A percentile compares a stretch with the other conserved stretches of the same genome.
phyloP scores from a whole-genome alignment of 2,888 invertebrate genomes.

The Trichopoda pennipes region DNA sequence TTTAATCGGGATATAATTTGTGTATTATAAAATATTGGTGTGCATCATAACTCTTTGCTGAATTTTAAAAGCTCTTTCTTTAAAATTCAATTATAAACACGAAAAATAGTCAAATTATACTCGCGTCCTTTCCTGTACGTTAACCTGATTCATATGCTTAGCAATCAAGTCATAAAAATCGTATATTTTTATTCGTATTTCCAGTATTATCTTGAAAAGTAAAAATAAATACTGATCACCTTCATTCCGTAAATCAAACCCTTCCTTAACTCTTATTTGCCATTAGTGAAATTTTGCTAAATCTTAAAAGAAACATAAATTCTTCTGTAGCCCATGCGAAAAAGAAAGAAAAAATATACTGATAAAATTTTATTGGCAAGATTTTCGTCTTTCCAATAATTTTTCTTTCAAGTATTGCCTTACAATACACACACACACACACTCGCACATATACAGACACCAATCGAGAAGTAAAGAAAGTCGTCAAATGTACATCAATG shows the following conservation, averaged over 20 bases:
- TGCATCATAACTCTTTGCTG: no score
- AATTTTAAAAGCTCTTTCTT: no score
- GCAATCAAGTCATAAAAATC: not conserved
- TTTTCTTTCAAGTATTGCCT: not conserved
- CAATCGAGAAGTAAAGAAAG: constrained; percentile 39
- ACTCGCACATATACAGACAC: not conserved
- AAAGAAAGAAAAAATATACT: constrained; percentile 17
- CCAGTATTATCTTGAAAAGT: not conserved
- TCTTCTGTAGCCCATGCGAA: constrained; percentile 2
- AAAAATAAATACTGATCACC: constrained; percentile 1
- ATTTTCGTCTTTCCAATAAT: not conserved
- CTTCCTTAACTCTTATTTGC: constrained; percentile 33
- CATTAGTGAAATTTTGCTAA: constrained; percentile 40
- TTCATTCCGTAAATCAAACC: constrained; percentile 37
- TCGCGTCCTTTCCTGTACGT: no score
- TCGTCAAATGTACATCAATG: constrained; percentile 73
- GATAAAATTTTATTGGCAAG: constrained; percentile 57
- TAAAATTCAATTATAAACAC: no score
- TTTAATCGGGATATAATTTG: no score
- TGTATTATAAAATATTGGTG: no score
- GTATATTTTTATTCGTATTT: not conserved
- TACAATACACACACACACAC: not conserved
- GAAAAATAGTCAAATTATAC: no score
- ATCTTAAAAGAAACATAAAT: constrained; percentile 59
- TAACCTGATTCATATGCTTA: not conserved